phyloP scores from a whole-genome alignment of 2,888 invertebrate species.

The Sarcophaga variegata region DNA sequence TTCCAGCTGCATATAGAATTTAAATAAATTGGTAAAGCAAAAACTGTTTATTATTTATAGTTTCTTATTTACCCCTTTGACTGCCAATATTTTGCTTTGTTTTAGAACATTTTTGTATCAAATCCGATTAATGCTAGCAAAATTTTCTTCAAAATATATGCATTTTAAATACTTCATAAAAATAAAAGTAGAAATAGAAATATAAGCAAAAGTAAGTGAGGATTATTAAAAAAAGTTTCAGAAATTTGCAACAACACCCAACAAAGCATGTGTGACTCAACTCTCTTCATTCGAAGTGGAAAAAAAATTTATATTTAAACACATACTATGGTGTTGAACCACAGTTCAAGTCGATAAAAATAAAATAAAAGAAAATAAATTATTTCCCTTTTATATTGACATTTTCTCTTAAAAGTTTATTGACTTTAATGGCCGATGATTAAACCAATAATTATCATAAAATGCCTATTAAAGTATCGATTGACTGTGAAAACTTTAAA shows the following conservation, averaged over 20 bases:
- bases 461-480: slow-evolving; percentile 44
- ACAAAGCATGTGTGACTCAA: no score
- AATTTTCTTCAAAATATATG: not conserved
- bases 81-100: slow-evolving; percentile 33
- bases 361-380: slow-evolving; percentile 19
- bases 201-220: no score
- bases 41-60: slow-evolving; percentile 2
- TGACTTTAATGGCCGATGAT: slow-evolving; percentile 40
- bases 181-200: no score
- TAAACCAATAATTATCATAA: slow-evolving; percentile 50
- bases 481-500: slow-evolving; percentile 27
- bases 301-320: no score
- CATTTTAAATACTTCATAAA: no score
- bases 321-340: not conserved
- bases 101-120: slow-evolving; percentile 34
- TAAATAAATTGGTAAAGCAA: not conserved
- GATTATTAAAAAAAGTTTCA: no score
- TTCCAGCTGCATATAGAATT: slow-evolving; percentile 7
- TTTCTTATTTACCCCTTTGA: slow-evolving; percentile 35
- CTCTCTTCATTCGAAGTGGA: no score
- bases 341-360: slow-evolving; percentile 16
- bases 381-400: slow-evolving; percentile 33
- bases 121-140: slow-evolving; percentile 49
- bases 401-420: slow-evolving; percentile 27
- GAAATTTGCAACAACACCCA: no score